A percentile compares a stretch with the other conserved stretches of the same genome.
Conservation (phyloP, 1,140 invertebrate species). For the Orussus abietinus region DNA sequence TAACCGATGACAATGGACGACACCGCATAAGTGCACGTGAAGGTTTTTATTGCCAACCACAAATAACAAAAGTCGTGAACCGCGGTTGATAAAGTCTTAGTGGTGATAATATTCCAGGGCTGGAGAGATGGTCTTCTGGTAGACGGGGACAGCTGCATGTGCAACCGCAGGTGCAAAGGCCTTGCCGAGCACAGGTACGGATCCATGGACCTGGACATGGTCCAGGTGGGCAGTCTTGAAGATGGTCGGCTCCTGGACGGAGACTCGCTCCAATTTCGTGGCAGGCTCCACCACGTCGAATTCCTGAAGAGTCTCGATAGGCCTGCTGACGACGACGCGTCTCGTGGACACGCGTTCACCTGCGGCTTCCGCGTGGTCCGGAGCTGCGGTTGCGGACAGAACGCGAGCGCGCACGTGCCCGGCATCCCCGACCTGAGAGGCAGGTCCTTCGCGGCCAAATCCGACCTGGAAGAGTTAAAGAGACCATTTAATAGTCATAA, state of each 20-base stretch:
- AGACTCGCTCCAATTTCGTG: constrained; percentile 53
- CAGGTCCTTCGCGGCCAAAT: constrained; percentile 35
- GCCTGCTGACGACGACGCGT: constrained; percentile 60
- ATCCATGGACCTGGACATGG: constrained; percentile 47
- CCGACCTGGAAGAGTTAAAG: constrained; percentile 37
- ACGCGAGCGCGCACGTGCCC: constrained; percentile 51
- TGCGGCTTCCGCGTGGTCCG: constrained; percentile 47
- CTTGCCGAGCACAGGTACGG: constrained; percentile 47
- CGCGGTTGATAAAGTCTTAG: constrained; percentile 12
- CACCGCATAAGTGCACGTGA: too few species aligned
- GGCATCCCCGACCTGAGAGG: constrained; percentile 34
- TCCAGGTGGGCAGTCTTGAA: constrained; percentile 50
- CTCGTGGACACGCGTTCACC: constrained; percentile 60
- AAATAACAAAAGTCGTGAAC: not conserved
- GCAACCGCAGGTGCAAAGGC: constrained; percentile 48
- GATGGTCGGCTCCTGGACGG: constrained; percentile 51
- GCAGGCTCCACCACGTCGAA: constrained; percentile 58
- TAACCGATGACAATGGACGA: too few species aligned
- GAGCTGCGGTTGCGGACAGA: constrained; percentile 58
- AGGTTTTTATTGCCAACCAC: too few species aligned
- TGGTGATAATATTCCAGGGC: constrained; percentile 28
- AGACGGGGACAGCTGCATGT: constrained; percentile 37
- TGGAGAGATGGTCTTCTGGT: constrained; percentile 39
- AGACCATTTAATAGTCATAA: too few species aligned
- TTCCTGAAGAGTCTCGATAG: constrained; percentile 61